Evolutionary conservation across 2,113 vertebrate species (phyloP).

Genomic region (Gorsachius goisagi): DNA sequence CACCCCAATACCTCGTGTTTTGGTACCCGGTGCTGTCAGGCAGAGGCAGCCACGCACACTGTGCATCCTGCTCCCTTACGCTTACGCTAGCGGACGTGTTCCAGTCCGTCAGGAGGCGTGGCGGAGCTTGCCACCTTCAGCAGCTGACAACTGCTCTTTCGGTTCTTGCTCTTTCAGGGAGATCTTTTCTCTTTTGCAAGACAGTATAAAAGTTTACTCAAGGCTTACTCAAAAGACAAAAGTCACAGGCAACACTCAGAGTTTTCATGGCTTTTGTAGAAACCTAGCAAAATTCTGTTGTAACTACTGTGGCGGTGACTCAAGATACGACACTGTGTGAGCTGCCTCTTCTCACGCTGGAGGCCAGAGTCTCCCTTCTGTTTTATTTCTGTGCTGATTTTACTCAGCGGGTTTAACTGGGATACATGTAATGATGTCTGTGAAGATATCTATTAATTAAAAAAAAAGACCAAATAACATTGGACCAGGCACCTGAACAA

Average conservation of each 20-base stretch:
- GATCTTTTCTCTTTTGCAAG: neutral
- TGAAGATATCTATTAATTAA: neutral
- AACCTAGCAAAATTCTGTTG: neutral
- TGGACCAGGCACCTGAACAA: neutral
- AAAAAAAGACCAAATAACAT: neutral
- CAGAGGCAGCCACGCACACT: neutral
- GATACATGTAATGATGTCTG: neutral
- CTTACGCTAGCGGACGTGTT: neutral
- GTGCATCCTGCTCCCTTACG: too few relatives aligned
- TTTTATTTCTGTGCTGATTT: neutral
- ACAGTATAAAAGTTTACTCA: neutral
- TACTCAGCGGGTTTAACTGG: neutral
- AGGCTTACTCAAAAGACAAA: neutral
- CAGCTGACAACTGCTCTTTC: neutral
- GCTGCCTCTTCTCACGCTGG: neutral
- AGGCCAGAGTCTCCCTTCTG: neutral
- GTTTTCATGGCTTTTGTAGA: neutral
- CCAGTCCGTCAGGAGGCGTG: fast-evolving
- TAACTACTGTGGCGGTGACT: neutral
- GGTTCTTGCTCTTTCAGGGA: neutral
- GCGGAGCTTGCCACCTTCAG: neutral
- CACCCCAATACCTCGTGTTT: neutral
- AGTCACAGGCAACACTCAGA: neutral
- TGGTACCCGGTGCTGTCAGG: fast-evolving
- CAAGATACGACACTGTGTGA: neutral